Percentiles rank a stretch among this genome's conserved stretches.
Evolutionary conservation across 37 sponge, comb jelly and placozoan species (phyloP).

Genomic region (Mnemiopsis leidyi): DNA sequence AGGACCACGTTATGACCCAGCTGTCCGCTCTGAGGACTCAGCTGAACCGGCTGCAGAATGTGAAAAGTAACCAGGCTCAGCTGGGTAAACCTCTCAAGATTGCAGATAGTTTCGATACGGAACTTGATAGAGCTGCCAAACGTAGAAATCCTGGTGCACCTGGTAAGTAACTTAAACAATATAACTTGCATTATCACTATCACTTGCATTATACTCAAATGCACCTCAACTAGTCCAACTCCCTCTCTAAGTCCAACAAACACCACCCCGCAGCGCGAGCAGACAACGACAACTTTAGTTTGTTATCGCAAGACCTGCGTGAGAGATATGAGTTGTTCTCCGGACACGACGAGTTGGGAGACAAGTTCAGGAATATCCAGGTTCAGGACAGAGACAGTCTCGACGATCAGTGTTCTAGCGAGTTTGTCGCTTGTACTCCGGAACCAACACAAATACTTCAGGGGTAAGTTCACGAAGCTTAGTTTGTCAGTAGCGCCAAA

Average conservation of each 20-base stretch:
- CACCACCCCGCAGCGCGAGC: background rate
- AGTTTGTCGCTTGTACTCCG: conserved; percentile 32
- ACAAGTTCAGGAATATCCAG: conserved; percentile 3
- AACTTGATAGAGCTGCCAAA: conserved; percentile 20
- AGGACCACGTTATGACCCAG: conserved; percentile 19
- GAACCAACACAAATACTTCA: conserved; percentile 1
- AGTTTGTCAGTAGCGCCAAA: background rate
- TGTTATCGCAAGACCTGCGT: background rate
- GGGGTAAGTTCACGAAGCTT: background rate
- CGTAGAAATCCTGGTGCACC: background rate
- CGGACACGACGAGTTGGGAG: background rate
- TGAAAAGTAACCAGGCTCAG: background rate
- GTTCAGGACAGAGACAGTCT: conserved; percentile 14
- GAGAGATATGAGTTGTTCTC: background rate
- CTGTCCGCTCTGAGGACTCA: conserved; percentile 13
- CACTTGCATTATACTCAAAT: too few relatives aligned
- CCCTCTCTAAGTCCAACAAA: too few relatives aligned
- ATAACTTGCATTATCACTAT: too few relatives aligned
- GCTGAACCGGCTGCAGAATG: conserved; percentile 4
- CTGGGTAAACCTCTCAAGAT: background rate
- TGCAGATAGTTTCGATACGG: background rate
- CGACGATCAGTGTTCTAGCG: conserved; percentile 12
- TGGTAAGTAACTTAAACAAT: background rate
- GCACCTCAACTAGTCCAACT: background rate
- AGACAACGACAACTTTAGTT: background rate